These are phyloP conservation scores for Hypotaenidia philippensis DNA, from an alignment of 2,797 vertebrate species.

Conservation along the genomic window DNA sequence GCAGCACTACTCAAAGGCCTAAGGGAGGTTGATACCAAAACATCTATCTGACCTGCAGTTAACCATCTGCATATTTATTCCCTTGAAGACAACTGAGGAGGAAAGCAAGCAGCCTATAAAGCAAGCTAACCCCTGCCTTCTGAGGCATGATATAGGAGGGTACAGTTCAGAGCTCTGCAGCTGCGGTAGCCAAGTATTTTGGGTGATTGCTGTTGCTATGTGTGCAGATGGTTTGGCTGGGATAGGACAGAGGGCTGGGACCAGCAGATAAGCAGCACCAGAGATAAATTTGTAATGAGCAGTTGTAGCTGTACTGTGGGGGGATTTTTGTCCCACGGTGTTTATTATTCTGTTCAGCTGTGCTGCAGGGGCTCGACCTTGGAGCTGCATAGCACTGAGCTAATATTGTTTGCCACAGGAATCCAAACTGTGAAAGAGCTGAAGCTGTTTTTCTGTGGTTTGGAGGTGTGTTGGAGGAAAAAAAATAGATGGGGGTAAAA, in stretches of 20 bases:
- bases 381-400: background rate
- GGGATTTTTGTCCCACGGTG: background rate
- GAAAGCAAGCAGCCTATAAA: background rate
- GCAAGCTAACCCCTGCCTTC: background rate
- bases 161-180: background rate
- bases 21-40: background rate
- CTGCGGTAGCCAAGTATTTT: background rate
- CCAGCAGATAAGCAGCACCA: conserved; percentile 12
- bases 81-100: background rate
- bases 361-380: background rate
- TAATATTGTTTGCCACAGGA: conserved; percentile 4
- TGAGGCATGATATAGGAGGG: rapidly evolving
- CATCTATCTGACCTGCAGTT: background rate
- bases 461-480: background rate
- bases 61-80: background rate
- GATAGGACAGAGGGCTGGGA: background rate
- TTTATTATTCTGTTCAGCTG: conserved; percentile 36
- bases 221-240: background rate
- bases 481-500: background rate
- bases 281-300: conserved; percentile 3
- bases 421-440: background rate
- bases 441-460: conserved; percentile 8
- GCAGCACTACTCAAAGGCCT: background rate
- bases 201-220: background rate
- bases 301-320: background rate